phyloP scores from a whole-genome alignment of 1,140 invertebrate genomes.

The Leucophenga varia region DNA sequence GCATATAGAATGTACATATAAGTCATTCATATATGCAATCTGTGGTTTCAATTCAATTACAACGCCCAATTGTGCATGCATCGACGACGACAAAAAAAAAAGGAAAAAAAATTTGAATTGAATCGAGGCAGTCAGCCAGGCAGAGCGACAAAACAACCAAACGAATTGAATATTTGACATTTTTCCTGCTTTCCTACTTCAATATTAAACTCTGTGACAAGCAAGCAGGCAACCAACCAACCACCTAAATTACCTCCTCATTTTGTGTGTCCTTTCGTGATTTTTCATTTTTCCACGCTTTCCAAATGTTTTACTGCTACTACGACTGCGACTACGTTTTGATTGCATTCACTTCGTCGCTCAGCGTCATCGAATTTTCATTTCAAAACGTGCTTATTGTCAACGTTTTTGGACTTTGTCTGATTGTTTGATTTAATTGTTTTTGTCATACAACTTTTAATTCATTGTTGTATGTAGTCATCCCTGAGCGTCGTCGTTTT shows the following conservation, averaged over 20 bases:
- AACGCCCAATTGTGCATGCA: constrained; percentile 53
- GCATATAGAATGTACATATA: constrained; percentile 4
- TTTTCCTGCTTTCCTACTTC: not conserved
- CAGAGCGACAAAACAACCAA: not conserved
- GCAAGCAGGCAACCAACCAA: not conserved
- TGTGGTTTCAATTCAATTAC: constrained; percentile 54
- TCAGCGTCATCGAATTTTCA: no score
- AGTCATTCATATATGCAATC: constrained; percentile 54
- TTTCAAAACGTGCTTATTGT: constrained; percentile 2
- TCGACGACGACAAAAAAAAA: constrained; percentile 24
- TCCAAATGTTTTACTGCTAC: no score
- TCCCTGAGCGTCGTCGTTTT: no score
- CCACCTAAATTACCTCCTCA: not conserved
- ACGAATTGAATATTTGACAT: not conserved
- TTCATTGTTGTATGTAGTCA: no score
- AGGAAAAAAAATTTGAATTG: no score
- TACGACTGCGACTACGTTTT: no score
- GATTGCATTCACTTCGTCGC: constrained; percentile 11
- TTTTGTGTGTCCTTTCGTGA: constrained; percentile 36
- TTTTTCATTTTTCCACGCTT: constrained; percentile 53
- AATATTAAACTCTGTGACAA: not conserved
- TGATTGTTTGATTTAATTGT: constrained; percentile 40
- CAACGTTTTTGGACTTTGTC: constrained; percentile 12
- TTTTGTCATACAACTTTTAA: constrained; percentile 52
- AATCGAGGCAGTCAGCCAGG: no score